A percentile compares a stretch with the other conserved stretches of the same genome.
Conservation (phyloP, 2,113 vertebrate genomes). For the Mixornis gularis region DNA sequence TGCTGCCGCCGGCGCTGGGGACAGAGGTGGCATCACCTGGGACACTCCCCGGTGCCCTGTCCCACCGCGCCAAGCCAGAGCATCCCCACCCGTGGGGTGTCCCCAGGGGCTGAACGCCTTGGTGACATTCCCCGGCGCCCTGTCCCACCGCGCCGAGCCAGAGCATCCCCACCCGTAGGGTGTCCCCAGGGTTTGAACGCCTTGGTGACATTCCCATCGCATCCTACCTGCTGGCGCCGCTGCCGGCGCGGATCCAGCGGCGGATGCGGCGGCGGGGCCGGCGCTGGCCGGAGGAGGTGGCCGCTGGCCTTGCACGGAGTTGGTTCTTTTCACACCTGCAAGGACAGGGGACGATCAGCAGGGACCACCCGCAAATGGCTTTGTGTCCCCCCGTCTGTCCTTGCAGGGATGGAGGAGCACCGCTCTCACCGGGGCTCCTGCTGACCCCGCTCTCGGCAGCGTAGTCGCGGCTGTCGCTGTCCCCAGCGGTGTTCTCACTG, state of each 20-base stretch:
- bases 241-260: background rate
- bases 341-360: background rate
- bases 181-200: background rate
- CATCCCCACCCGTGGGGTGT: rapidly evolving
- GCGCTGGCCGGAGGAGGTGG: background rate
- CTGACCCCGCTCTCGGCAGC: background rate
- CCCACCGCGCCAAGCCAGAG: background rate
- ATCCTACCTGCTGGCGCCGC: background rate
- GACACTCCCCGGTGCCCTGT: too few relatives aligned
- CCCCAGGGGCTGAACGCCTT: rapidly evolving
- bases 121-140: background rate
- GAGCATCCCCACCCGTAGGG: rapidly evolving
- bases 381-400: background rate
- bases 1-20: background rate
- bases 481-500: background rate
- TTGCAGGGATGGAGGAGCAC: rapidly evolving
- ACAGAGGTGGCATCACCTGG: background rate
- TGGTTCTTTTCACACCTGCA: constrained; percentile 68
- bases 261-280: background rate
- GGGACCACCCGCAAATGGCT: rapidly evolving
- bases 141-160: background rate
- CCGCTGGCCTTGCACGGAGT: constrained; percentile 64
- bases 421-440: constrained; percentile 68
- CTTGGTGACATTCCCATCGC: rapidly evolving
- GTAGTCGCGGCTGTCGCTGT: background rate